Evolutionary conservation across 2,113 vertebrate genomes (phyloP).

Genomic region (Xiphophorus hellerii): DNA sequence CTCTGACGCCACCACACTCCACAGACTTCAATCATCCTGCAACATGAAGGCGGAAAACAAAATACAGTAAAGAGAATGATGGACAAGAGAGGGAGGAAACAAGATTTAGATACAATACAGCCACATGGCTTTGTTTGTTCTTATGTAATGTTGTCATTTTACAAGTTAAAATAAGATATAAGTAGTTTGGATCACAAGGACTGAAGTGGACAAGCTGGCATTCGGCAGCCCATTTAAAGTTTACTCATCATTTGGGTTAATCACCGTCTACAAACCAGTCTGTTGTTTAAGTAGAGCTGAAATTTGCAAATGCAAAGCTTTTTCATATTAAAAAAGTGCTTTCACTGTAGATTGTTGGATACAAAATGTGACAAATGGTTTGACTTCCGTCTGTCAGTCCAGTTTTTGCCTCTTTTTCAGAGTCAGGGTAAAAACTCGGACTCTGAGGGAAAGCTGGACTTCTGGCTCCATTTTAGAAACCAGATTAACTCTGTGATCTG

Average conservation of each 20-base stretch:
- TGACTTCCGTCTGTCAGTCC: too few relatives aligned
- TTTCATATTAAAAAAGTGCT: too few relatives aligned
- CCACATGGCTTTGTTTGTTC: slow-evolving; percentile 1
- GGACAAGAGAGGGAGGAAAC: slow-evolving; percentile 12
- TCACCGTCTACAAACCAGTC: background rate
- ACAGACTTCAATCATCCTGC: slow-evolving; percentile 2
- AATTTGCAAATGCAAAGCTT: background rate
- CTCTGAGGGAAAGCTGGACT: too few relatives aligned
- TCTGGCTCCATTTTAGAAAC: too few relatives aligned
- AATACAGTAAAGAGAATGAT: slow-evolving; percentile 26
- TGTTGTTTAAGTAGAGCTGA: background rate
- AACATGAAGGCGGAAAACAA: slow-evolving; percentile 23
- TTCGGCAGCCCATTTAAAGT: background rate
- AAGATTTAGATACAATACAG: background rate
- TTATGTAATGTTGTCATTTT: slow-evolving; percentile 3
- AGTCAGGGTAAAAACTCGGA: too few relatives aligned
- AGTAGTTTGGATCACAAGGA: background rate
- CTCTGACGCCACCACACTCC: background rate
- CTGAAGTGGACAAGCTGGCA: background rate
- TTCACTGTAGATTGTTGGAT: too few relatives aligned
- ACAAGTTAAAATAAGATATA: background rate
- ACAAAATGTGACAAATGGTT: too few relatives aligned
- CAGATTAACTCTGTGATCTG: too few relatives aligned
- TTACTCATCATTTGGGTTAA: background rate
- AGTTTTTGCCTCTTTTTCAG: too few relatives aligned